A percentile compares a stretch with the other conserved stretches of the same genome.
These are phyloP conservation scores for Linnaemya vulpina DNA, from an alignment of 2,888 invertebrate genomes.

Conservation along the genomic window DNA sequence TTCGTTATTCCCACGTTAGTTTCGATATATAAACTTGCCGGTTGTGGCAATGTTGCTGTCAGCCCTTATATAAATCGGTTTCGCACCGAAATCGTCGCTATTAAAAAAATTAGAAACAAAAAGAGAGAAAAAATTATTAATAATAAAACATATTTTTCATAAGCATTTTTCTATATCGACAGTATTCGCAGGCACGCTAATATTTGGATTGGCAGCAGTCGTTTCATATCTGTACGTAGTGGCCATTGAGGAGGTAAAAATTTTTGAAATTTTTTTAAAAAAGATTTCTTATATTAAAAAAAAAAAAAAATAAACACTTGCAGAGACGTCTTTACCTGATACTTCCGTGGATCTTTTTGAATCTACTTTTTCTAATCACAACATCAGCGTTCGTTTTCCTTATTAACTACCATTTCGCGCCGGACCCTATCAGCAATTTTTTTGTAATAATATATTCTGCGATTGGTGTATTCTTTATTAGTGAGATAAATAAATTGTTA, in stretches of 20 bases:
- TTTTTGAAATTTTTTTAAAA: too few relatives aligned
- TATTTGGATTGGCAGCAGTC: neutral
- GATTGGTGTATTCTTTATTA: neutral
- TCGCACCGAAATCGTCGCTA: too few relatives aligned
- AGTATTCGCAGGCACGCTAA: neutral
- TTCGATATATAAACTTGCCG: too few relatives aligned
- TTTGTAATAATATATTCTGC: neutral
- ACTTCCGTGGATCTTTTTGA: neutral
- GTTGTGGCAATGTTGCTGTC: too few relatives aligned
- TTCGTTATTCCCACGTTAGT: too few relatives aligned
- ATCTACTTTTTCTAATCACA: neutral
- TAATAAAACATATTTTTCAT: too few relatives aligned
- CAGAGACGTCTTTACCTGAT: neutral
- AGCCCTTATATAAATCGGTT: too few relatives aligned
- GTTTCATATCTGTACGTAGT: neutral
- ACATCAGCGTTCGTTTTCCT: neutral
- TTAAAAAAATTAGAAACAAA: too few relatives aligned
- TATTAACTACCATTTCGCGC: neutral
- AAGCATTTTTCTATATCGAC: neutral
- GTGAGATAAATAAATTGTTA: neutral
- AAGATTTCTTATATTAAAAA: too few relatives aligned
- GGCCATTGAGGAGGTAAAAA: conserved; percentile 2
- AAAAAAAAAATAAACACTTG: too few relatives aligned
- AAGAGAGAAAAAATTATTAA: too few relatives aligned
- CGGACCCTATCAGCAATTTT: neutral